Evolutionary conservation across 2,113 vertebrate species (phyloP).

Genomic region (Esox niger): DNA sequence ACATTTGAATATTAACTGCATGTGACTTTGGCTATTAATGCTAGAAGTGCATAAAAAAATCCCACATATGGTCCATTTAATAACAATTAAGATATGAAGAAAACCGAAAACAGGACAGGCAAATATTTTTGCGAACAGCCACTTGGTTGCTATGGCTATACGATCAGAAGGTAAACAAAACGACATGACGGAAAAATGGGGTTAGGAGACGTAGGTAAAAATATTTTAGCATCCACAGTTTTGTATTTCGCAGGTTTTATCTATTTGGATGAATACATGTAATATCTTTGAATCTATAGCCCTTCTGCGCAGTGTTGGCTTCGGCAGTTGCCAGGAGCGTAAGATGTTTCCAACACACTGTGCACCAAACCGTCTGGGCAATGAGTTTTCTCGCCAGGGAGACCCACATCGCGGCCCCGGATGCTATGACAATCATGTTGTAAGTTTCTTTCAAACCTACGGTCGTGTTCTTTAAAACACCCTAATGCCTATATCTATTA

Average conservation of each 20-base stretch:
- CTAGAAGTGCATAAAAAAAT: too few relatives aligned
- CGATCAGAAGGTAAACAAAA: slow-evolving; percentile 21
- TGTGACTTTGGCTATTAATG: too few relatives aligned
- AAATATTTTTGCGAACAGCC: not conserved
- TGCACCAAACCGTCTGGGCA: slow-evolving; percentile 65
- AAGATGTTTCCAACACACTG: slow-evolving; percentile 66
- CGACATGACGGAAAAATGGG: not conserved
- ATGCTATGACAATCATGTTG: slow-evolving; percentile 68
- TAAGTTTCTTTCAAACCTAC: slow-evolving; percentile 46
- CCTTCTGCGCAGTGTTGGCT: slow-evolving; percentile 37
- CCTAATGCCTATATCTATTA: not conserved
- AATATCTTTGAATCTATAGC: not conserved
- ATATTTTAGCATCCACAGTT: not conserved
- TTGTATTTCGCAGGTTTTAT: not conserved
- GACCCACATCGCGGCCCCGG: slow-evolving; percentile 70
- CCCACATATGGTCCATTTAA: too few relatives aligned
- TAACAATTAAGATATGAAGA: too few relatives aligned
- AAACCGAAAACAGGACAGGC: slow-evolving; percentile 14
- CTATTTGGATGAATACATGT: not conserved
- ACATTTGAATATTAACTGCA: too few relatives aligned
- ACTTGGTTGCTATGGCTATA: slow-evolving; percentile 43
- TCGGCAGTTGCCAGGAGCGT: slow-evolving; percentile 72
- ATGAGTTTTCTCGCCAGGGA: slow-evolving; percentile 34
- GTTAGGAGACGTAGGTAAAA: slow-evolving; percentile 1
- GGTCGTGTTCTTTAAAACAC: not conserved